Evolutionary conservation across 2,797 vertebrate species (phyloP), one percentile per base, ranked within the genome.

Genomic region (Pantherophis alleghaniensis): DNA sequence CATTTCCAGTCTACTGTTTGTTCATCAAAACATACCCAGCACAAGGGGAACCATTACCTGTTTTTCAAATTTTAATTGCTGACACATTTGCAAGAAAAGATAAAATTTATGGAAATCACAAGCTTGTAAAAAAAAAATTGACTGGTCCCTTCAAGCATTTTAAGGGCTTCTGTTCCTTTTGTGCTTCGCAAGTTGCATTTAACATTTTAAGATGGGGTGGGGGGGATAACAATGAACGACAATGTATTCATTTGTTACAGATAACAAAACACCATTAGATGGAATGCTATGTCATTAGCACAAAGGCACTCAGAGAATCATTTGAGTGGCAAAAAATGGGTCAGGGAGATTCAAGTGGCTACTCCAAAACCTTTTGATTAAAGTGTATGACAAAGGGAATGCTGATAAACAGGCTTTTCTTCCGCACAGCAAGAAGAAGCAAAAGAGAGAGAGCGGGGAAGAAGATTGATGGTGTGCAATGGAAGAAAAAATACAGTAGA

Each of bases 281-380:
- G n/a, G 86, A 93, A 91, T 74, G 88, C 37, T 95, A 69, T 60
- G 91, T 90, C 83, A 90, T 86, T 93, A 13, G 91, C 93, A 42
- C 0, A 87, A 24, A 91, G 94, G 88, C 56, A 86, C 89, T 74
- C 63, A 22, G 83, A 93, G 24, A 95, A 90, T 51, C 9, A 18
- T 42, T 22, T 94, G 42, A 63, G 10, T 53, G 37, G 16, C 60
- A 63, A 83, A 92, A 94, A 92, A 53, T 6, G 79, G 42, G 61
- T 59, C 91, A 92, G 51, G 93, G 91, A 94, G 51, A 93, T 83
- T 93, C 42, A 93, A 86, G 57, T 90, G 16, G 32, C 94, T 94
- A 92, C 92, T 91, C 47, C 91, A 93, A 93, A 93, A 91, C 0
- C 91, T 92, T 94, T 66, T 91, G 66, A 94, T 94, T 91, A 88